A percentile compares a stretch with the other conserved stretches of the same genome.
Evolutionary conservation across 1,140 invertebrate species (phyloP).

Genomic region (Brachionus paranguensis): DNA sequence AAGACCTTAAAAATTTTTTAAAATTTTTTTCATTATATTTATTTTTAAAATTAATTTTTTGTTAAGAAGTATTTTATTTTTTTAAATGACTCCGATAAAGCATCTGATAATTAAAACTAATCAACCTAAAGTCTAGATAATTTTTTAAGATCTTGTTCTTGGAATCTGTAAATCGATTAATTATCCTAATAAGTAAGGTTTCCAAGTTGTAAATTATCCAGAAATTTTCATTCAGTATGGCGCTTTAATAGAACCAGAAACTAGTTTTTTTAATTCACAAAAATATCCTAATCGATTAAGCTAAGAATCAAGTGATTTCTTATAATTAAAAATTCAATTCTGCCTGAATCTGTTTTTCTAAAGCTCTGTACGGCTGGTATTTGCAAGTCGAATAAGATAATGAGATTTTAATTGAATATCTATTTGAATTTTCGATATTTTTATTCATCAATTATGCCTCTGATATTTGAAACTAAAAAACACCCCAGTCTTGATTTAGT

Average conservation of each 20-base stretch:
- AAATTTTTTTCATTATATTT: too few relatives aligned
- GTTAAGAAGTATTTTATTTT: too few relatives aligned
- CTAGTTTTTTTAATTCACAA: not conserved
- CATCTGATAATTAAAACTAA: not conserved
- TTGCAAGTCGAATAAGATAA: not conserved
- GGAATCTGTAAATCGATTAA: not conserved
- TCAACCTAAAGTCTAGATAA: not conserved
- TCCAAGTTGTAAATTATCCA: constrained; percentile 5
- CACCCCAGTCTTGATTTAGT: not conserved
- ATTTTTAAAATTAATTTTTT: too few relatives aligned
- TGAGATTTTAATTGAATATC: constrained; percentile 22
- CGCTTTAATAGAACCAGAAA: constrained; percentile 6
- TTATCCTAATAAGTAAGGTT: not conserved
- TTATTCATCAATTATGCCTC: not conserved
- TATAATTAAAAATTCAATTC: not conserved
- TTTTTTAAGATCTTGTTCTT: not conserved
- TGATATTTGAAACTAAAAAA: constrained; percentile 13
- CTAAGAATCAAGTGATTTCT: constrained; percentile 3
- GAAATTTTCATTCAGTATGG: not conserved
- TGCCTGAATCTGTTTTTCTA: not conserved
- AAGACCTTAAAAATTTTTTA: too few relatives aligned
- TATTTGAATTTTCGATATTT: not conserved
- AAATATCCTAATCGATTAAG: not conserved
- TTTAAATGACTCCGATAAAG: too few relatives aligned
- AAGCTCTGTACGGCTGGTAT: not conserved